phyloP scores from a whole-genome alignment of 2,113 vertebrate species.

The Chamaetylas fuelleborni region DNA sequence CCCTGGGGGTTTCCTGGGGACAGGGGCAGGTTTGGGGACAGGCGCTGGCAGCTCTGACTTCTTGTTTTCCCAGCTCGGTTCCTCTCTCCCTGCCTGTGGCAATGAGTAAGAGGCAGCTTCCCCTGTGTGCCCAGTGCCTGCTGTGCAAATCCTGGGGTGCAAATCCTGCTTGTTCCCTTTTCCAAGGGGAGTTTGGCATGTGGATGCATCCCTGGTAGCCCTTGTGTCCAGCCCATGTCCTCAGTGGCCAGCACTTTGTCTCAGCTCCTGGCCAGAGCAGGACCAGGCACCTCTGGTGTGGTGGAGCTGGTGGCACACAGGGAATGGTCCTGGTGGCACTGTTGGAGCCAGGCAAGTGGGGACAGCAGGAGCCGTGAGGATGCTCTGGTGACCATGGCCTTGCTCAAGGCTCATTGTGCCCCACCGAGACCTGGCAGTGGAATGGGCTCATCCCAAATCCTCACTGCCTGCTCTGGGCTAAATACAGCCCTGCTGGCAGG shows the following conservation, averaged over 20 bases:
- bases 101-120: not conserved
- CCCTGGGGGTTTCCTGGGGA: not conserved
- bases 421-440: accelerated
- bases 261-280: accelerated
- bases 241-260: accelerated
- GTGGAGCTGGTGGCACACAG: accelerated
- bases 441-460: not conserved
- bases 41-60: not conserved
- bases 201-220: accelerated
- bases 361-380: not conserved
- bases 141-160: not conserved
- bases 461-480: accelerated
- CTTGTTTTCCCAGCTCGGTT: conserved; percentile 17
- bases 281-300: accelerated
- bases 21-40: not conserved
- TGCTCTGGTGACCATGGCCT: accelerated
- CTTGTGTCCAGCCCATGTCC: accelerated
- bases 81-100: not conserved
- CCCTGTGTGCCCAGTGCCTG: not conserved
- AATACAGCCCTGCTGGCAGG: not conserved
- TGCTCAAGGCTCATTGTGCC: accelerated
- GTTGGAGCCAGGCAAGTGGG: accelerated
- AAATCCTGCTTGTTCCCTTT: not conserved
- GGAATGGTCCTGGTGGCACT: accelerated
- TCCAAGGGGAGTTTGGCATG: accelerated